Evolutionary conservation across 2,113 vertebrate species (phyloP).

Genomic region (Oncorhynchus masou): DNA sequence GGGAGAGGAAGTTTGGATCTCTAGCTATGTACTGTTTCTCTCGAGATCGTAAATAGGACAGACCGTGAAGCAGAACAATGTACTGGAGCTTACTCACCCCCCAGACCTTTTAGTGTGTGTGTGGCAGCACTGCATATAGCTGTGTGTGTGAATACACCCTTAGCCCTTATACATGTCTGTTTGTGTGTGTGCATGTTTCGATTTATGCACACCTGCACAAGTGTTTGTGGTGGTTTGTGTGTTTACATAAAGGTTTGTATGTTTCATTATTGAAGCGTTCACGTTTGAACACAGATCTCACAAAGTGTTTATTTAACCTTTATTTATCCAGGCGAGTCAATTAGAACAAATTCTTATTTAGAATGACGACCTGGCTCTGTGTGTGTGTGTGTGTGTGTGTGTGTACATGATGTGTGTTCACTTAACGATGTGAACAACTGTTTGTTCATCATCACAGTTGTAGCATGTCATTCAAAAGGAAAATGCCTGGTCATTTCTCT

Average conservation of each 20-base stretch:
- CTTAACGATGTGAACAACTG: too few species aligned
- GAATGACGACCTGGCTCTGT: too few species aligned
- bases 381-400: neutral
- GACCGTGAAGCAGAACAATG: constrained; percentile 10
- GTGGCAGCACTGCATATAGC: neutral
- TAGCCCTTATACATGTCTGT: too few species aligned
- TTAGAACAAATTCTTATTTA: too few species aligned
- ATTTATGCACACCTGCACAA: neutral
- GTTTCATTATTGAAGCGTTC: neutral
- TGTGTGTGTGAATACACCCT: neutral
- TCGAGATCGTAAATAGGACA: constrained; percentile 9
- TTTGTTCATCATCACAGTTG: too few species aligned
- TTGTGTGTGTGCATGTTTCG: too few species aligned
- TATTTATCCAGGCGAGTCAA: too few species aligned
- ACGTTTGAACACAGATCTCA: constrained; percentile 29
- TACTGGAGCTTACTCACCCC: constrained; percentile 13
- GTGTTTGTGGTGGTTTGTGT: constrained; percentile 3
- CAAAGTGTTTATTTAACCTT: neutral
- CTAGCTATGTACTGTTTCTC: neutral
- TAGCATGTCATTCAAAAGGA: too few species aligned
- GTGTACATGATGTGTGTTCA: neutral
- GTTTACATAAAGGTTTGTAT: neutral
- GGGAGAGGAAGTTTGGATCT: neutral
- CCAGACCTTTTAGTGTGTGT: constrained; percentile 14
- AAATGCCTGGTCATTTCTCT: too few species aligned